Base-by-base conservation (phyloP, 2,113 vertebrate species). In the Hyla sarda region DNA sequence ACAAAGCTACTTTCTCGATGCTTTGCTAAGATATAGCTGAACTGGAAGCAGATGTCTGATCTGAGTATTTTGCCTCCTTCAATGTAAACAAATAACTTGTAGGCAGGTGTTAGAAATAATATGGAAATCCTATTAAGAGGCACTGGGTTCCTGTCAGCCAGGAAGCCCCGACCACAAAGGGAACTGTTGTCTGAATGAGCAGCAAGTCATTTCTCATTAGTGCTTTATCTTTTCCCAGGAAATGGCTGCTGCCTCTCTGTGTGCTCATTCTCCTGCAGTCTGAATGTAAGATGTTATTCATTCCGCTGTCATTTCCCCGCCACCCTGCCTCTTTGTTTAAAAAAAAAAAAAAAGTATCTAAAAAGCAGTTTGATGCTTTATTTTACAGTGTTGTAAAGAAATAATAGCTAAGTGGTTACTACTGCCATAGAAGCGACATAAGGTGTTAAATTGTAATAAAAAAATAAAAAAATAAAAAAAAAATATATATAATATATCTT, bases 61-160 rank as follows among this genome's bases (percentile, higher is more conserved):
- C 94, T 94, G 94, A 94, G 93, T 93, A 93, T 94, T 90, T 94
- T 85, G 87, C 93, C 92, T 94, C 90, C 95, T 93, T 94, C 92
- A 94, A 91, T 94, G 94, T 96, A 95, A 96, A 96, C 95, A 95
- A 96, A 95, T 96, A 96, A 95, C 93, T 95, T 95, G 91, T 91
- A 94, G 94, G 94, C 95, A 96, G 95, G 95, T 96, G 95, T 95
- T 96, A 89, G 92, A 96, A 95, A 94, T 95, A 95, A 93, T 95
- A 94, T 94, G 94, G 94, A 95, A 96, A 96, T 96, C 95, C 94
- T 95, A 93, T 95, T 96, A 95, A 93, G 92, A 91, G 93, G 92
- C 92, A 91, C 90, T 60, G 88, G 88, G 91, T 95, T 95, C 90
- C 93, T 95, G 93, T 96, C 94, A 94, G 89, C 95, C 94, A 94